Percentiles rank a stretch among this genome's conserved stretches.
Evolutionary conservation across 2,888 invertebrate species (phyloP).

Genomic region (Pterobdella sp.): DNA sequence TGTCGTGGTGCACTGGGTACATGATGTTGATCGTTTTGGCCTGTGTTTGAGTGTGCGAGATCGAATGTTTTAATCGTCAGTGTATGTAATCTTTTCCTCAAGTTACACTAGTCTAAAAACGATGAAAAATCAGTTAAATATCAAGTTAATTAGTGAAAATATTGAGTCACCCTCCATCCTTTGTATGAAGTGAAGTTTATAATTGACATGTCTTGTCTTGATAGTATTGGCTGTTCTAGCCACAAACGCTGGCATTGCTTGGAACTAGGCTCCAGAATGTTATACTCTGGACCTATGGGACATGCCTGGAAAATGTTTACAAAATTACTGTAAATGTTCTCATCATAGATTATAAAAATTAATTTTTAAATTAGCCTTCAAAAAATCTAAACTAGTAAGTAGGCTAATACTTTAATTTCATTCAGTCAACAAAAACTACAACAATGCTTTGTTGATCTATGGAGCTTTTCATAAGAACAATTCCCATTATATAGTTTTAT

Average conservation of each 20-base stretch:
- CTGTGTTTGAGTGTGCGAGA: slow-evolving; percentile 43
- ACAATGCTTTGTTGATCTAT: not conserved
- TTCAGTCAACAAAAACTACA: not conserved
- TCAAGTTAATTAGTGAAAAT: no score
- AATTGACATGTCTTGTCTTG: slow-evolving; percentile 78
- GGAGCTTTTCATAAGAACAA: not conserved
- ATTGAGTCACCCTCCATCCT: slow-evolving; percentile 74
- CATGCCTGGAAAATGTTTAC: slow-evolving; percentile 59
- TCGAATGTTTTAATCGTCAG: not conserved
- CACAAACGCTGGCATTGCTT: slow-evolving; percentile 81
- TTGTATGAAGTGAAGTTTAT: slow-evolving; percentile 73
- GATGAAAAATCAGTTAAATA: no score
- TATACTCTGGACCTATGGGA: slow-evolving; percentile 91
- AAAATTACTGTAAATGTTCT: not conserved
- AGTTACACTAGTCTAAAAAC: no score
- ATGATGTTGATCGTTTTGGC: slow-evolving; percentile 80
- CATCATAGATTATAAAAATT: not conserved
- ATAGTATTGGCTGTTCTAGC: slow-evolving; percentile 85
- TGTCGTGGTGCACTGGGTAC: slow-evolving; percentile 68
- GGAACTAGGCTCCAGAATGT: slow-evolving; percentile 80
- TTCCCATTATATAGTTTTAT: no score
- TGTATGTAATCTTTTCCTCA: no score
- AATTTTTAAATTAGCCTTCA: not conserved
- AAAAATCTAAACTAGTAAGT: not conserved
- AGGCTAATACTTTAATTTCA: no score